phyloP scores from a whole-genome alignment of 1,140 invertebrate species.

The Muscidifurax raptorellus region DNA sequence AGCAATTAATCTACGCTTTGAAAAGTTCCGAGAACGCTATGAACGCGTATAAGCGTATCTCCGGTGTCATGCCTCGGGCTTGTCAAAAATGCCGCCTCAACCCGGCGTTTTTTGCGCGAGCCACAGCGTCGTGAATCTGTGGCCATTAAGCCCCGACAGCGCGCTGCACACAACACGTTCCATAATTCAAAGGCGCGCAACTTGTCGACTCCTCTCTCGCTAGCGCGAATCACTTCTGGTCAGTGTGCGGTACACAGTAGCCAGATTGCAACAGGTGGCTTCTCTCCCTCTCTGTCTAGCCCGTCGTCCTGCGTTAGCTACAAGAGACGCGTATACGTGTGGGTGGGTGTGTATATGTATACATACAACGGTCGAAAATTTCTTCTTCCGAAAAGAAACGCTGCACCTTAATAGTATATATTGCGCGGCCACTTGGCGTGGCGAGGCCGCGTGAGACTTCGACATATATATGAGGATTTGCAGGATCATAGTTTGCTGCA shows the following conservation, averaged over 20 bases:
- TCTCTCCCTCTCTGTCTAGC: not conserved
- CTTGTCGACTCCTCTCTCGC: constrained; percentile 59
- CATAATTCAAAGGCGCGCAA: constrained; percentile 63
- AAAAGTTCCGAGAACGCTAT: not conserved
- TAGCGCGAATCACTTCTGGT: constrained; percentile 51
- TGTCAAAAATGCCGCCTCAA: not conserved
- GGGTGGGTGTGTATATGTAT: too few species aligned
- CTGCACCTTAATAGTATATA: not conserved
- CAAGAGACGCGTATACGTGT: not conserved
- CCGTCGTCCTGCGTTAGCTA: not conserved
- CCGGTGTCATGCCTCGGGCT: not conserved
- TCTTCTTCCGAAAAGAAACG: not conserved
- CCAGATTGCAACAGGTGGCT: constrained; percentile 63
- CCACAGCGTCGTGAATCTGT: not conserved
- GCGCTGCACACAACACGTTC: constrained; percentile 52
- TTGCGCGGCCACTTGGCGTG: not conserved
- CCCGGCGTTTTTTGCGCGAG: not conserved
- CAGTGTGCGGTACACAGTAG: constrained; percentile 53
- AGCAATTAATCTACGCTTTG: not conserved
- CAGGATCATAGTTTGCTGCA: too few species aligned
- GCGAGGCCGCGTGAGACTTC: too few species aligned
- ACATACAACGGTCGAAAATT: not conserved
- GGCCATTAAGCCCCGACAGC: constrained; percentile 22
- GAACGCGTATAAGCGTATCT: not conserved
- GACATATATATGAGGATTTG: too few species aligned